Base-by-base conservation (phyloP, 2,797 vertebrate species). In the Holocentrus rufus region DNA sequence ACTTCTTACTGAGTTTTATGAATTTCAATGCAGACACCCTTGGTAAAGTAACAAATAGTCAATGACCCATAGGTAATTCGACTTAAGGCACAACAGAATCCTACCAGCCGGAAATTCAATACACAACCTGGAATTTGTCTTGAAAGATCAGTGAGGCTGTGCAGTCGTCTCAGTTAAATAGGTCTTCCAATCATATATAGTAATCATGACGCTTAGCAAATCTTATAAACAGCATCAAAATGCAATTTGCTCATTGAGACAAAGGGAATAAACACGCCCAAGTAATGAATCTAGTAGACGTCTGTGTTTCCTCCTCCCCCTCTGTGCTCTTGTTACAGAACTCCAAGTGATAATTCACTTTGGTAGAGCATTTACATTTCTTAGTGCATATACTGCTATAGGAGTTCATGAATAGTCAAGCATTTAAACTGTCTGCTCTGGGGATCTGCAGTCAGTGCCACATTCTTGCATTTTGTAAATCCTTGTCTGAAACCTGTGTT, bases 21-120 rank as follows among this genome's bases (percentile, higher is more conserved):
- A 69, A 44, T 70, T 76, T 65, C 15, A 65, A 64, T 52, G 15
- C 70, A 76, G 57, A 69, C 39, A 0, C 66, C 72, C 76, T 76
- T 80, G 42, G 42, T 77, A 22, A 50, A 44, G 42, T 53, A 59
- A 66, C 25, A 20, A 69, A 3, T 42, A 60, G 55, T 66, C 69
- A 65, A 4, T 77, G 55, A 39, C 65, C 10, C 53, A 68, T 66
- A 71, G 65, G 17, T 75, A 46, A 55, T 54, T 65, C 17, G 30
- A 30, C 22, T 46, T 47, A 58, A 36, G 30, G 13, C 17, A 18
- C 22, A 61, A 22, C 31, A 30, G 42, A 34, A 18, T 23, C 23
- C 18, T 18, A 31, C 4, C 14, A 55, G 5, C 6, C 65, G 5
- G 1, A 13, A 61, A 55, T 59, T n/a, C 2, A 50, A 25, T 7